Evolutionary conservation across 2,113 vertebrate genomes (phyloP).

Genomic region (Crotalus tigris): DNA sequence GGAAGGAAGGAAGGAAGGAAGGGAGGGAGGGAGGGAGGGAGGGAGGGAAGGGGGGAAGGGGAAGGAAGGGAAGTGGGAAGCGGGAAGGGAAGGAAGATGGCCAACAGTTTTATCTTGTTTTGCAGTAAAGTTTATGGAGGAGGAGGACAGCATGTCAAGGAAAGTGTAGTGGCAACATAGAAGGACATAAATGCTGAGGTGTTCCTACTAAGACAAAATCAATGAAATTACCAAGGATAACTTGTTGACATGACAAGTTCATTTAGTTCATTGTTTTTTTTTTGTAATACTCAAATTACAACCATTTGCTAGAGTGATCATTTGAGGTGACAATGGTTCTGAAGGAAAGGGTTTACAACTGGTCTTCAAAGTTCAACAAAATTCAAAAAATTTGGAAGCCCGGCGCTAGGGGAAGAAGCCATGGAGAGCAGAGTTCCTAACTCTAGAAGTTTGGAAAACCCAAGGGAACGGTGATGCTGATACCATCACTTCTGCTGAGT

Average conservation of each 20-base stretch:
- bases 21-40: neutral
- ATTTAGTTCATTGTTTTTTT: neutral
- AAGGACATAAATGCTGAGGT: neutral
- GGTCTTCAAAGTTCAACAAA: neutral
- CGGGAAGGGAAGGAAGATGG: neutral
- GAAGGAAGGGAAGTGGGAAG: neutral
- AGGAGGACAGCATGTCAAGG: no score
- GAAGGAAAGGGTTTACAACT: neutral
- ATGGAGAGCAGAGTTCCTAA: neutral
- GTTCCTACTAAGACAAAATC: neutral
- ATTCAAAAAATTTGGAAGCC: neutral
- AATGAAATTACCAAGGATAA: neutral
- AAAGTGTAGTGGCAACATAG: neutral
- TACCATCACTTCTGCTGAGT: neutral
- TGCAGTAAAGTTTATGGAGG: neutral
- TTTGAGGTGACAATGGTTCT: neutral
- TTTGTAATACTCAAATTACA: neutral
- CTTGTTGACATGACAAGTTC: neutral
- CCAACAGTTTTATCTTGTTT: neutral
- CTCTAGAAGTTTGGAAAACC: neutral
- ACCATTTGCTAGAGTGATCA: neutral
- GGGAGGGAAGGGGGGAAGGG: neutral
- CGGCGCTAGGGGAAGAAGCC: neutral
- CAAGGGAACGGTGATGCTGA: neutral
- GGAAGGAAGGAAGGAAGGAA: neutral